Evolutionary conservation across 2,888 invertebrate genomes (phyloP), one percentile per base, ranked within the genome.

Genomic region (Eudasyphora cyanicolor): DNA sequence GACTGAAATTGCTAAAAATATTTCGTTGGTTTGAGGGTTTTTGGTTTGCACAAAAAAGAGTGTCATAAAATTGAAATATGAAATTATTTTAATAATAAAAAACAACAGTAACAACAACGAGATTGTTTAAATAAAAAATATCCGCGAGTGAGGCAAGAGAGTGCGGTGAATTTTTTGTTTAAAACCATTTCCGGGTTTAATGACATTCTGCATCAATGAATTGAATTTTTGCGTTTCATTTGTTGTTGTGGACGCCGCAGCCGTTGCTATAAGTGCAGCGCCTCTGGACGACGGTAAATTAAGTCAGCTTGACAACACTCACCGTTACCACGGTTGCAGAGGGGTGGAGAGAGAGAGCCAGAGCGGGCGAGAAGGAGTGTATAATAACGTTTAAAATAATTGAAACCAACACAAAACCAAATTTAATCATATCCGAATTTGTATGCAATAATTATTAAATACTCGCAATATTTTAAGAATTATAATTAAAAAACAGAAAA

Each of bases 101-200:
- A 75, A 81, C 75, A 67, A 70, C 69, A 80, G 71, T 12, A 82
- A 64, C 49, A 79, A 69, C 17, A 75, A 80, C 74, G 54, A 77
- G n/a, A n/a, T n/a, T 77, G 67, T 42, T 83, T 60, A 78, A 85
- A 85, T 75, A 86, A 85, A 86, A 86, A 86, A 86, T 87, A 85
- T 80, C 84, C 21, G 64, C 38, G 5, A 6, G n/a, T 62, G 32
- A 6, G n/a, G 32, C n/a, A 24, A 21, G 64, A 8, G 35, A 35
- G 32, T 32, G 62, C 17, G 32, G 32, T 19, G 54, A 54, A 21
- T 64, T 67, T 64, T 10, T 87, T 89, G 87, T 89, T 87, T 86
- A 79, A 86, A 67, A n/a, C 35, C 84, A 85, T 87, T 89, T 89
- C 89, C 89, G 90, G 89, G 90, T 89, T 90, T 89, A 88, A 88